Evolutionary conservation across 2,797 vertebrate genomes (phyloP).

Genomic region (Anguilla obscura): DNA sequence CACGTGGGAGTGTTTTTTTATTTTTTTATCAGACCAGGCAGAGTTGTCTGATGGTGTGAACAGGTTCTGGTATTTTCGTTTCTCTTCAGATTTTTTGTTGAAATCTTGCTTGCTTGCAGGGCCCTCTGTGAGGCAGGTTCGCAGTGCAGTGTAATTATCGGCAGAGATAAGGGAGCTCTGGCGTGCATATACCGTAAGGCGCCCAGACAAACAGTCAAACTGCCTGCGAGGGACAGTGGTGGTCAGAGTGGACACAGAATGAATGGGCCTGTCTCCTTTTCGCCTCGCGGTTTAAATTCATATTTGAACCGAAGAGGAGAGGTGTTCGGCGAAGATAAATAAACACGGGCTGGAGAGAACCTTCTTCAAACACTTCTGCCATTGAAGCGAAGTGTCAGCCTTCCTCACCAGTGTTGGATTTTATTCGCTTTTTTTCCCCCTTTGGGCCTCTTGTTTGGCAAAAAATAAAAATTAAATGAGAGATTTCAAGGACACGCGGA

Average conservation of each 20-base stretch:
- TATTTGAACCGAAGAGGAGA: not conserved
- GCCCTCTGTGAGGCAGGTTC: not conserved
- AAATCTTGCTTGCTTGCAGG: not conserved
- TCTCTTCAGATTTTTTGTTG: not conserved
- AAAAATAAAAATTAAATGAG: constrained; percentile 61
- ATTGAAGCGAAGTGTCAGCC: not conserved
- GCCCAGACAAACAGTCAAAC: not conserved
- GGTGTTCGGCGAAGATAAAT: not conserved
- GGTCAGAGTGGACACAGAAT: not conserved
- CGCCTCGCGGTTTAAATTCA: not conserved
- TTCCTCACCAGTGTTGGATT: not conserved
- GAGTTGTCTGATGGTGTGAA: not conserved
- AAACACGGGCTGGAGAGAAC: not conserved
- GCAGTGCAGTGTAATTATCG: not conserved
- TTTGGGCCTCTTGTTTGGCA: not conserved
- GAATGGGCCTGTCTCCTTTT: not conserved
- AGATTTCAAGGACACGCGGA: constrained; percentile 75
- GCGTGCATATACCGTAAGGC: not conserved
- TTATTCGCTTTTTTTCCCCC: not conserved
- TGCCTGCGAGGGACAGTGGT: not conserved
- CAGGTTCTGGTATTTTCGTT: not conserved
- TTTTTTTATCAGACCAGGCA: not conserved
- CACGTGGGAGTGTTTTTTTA: not conserved
- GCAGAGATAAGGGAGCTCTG: not conserved
- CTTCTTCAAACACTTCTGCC: not conserved